Base-by-base conservation (phyloP, 2,113 vertebrate genomes). In the Python bivittatus region DNA sequence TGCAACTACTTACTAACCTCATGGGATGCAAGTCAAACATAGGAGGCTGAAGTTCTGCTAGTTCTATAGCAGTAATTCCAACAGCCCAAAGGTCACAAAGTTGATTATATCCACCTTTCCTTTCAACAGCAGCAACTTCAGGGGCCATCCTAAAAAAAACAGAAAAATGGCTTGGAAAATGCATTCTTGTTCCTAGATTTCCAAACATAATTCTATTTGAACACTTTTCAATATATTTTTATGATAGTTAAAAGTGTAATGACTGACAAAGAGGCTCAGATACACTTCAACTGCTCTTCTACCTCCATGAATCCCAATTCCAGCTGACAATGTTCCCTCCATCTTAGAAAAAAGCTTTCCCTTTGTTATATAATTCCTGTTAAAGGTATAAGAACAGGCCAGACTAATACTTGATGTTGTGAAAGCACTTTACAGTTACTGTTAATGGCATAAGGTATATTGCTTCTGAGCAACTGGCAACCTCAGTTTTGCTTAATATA, bases 1-100 rank as follows among this genome's bases (percentile, higher is more conserved):
- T 48, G 48, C 48, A 48, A 79, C 38, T 79, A 29, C 20, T 94
- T 23, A 96, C 97, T 89, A 93, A 99, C 99, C 99, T 99, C 99
- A 99, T 99, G 0, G 99, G 99, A 96, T 99, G 99, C 8, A 99
- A 95, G 96, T 99, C 99, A 95, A 99, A 99, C 99, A 99, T 99
- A 8, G 99, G 99, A 0, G 99, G 99, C 89, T 99, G 99, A 22
- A 99, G 98, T 90, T 99, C 99, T 0, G 99, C 99, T 68, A 99
- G 98, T 94, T 99, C 99, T 94, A 99, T 99, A 91, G 99, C 98
- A 12, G 99, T 99, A 94, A 99, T 99, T 42, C 99, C 99, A 95
- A 99, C 99, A 0, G 99, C 99, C 99, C 99, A 99, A 92, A 99
- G 98, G 87, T 99, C 99, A 97, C 99, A 99, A 57, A 99, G 97